Percentiles rank a stretch among this genome's conserved stretches.
Evolutionary conservation across 2,888 invertebrate species (phyloP).

Genomic region (Nephrotoma appendiculata): DNA sequence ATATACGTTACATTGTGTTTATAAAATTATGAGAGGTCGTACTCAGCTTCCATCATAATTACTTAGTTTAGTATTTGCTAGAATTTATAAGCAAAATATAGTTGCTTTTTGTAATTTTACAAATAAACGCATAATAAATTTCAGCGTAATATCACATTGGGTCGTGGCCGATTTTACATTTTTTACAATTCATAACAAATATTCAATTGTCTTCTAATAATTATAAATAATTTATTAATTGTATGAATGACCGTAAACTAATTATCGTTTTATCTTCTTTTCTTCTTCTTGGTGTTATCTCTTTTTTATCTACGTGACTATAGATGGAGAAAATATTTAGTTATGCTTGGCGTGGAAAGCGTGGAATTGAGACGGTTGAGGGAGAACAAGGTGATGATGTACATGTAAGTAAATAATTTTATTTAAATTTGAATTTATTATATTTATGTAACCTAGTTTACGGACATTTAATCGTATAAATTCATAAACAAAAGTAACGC

Average conservation of each 20-base stretch:
- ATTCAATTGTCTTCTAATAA: neutral
- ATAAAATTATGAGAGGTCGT: neutral
- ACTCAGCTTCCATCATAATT: neutral
- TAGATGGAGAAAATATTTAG: conserved; percentile 92
- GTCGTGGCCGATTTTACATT: neutral
- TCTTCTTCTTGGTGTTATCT: neutral
- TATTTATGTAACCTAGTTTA: too few species aligned
- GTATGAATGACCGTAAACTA: neutral
- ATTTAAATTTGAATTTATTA: too few species aligned
- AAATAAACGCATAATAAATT: too few species aligned
- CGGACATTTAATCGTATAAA: too few species aligned
- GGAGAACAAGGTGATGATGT: conserved; percentile 8
- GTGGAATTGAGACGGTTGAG: conserved; percentile 39
- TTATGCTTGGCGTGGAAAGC: conserved; percentile 75
- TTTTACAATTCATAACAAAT: neutral
- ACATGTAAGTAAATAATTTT: neutral
- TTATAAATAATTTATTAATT: neutral
- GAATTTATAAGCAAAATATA: neutral
- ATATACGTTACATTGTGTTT: neutral
- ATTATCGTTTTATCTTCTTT: neutral
- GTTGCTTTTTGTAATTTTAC: neutral
- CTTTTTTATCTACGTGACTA: neutral
- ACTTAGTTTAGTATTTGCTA: neutral
- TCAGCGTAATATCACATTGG: too few species aligned
- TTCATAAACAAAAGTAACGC: too few species aligned